Percentiles rank a stretch among this genome's conserved stretches.
phyloP scores from a whole-genome alignment of 2,113 vertebrate genomes.

The Blennius ocellaris region DNA sequence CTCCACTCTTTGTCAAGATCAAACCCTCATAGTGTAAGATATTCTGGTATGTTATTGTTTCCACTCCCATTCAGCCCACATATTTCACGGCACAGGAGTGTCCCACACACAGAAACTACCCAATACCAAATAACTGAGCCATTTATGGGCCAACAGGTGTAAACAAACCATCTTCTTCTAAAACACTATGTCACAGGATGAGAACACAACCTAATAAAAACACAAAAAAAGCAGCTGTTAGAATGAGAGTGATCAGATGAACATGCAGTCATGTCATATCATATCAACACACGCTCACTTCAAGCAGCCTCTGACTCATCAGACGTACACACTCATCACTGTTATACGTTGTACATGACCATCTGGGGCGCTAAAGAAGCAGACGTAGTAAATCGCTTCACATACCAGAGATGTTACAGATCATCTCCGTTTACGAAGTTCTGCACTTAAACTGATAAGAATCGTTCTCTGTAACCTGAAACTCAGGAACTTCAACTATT shows the following conservation, averaged over 20 bases:
- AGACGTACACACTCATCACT: constrained; percentile 1
- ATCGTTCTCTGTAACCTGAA: not conserved
- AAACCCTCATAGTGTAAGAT: not conserved
- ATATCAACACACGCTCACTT: not conserved
- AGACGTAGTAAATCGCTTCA: constrained; percentile 1
- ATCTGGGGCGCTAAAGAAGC: constrained; percentile 18
- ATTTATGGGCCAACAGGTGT: constrained; percentile 39
- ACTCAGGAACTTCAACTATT: not conserved
- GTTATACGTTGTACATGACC: not conserved
- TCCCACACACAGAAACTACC: constrained; percentile 9
- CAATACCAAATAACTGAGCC: constrained; percentile 14
- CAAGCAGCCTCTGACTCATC: constrained; percentile 31
- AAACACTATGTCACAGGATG: not conserved
- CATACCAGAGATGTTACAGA: constrained; percentile 10
- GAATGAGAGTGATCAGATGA: not conserved
- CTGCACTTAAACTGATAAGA: constrained; percentile 1
- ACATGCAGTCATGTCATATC: constrained; percentile 17
- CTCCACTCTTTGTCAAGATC: not conserved
- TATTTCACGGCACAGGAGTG: constrained; percentile 2
- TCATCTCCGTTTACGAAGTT: constrained; percentile 7
- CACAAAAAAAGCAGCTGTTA: constrained; percentile 33
- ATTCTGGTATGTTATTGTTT: constrained; percentile 31
- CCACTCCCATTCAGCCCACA: not conserved
- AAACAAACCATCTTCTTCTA: not conserved
- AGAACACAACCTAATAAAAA: constrained; percentile 18